A percentile compares a stretch with the other conserved stretches of the same genome.
Conservation (phyloP, 2,797 vertebrate genomes). For the Euthynnus affinis region DNA sequence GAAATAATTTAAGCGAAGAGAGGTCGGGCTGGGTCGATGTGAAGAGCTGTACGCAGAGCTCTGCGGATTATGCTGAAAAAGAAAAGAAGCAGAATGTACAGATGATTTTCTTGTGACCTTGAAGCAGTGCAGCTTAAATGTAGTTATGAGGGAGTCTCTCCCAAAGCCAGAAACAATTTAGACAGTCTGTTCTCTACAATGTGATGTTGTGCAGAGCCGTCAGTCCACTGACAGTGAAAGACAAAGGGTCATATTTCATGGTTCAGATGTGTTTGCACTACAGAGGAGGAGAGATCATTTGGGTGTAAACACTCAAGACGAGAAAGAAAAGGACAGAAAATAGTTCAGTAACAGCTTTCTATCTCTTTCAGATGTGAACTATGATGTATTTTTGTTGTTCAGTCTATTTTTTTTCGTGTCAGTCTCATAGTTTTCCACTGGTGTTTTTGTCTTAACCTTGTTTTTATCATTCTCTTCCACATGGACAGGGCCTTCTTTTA, state of each 20-base stretch:
- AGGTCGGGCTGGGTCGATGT: conserved; percentile 36
- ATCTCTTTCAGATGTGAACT: neutral
- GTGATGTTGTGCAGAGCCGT: conserved; percentile 42
- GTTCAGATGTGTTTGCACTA: conserved; percentile 51
- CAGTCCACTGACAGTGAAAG: conserved; percentile 34
- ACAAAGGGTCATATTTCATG: conserved; percentile 49
- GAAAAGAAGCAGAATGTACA: neutral
- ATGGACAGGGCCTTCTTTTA: neutral
- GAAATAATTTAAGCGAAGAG: conserved; percentile 55
- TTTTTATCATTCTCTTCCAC: neutral
- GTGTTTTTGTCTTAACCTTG: neutral
- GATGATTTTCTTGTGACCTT: conserved; percentile 54
- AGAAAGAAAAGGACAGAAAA: conserved; percentile 16
- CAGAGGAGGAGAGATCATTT: conserved; percentile 34
- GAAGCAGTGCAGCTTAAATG: conserved; percentile 41
- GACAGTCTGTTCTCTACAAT: conserved; percentile 24
- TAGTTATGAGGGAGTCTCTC: conserved; percentile 25
- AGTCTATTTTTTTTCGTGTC: neutral
- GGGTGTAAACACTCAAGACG: conserved; percentile 28
- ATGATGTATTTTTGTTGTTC: neutral
- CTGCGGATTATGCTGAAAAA: conserved; percentile 4
- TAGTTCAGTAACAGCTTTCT: neutral
- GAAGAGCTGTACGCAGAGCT: conserved; percentile 23
- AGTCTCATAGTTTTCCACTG: neutral
- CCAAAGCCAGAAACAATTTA: conserved; percentile 54